Base-by-base conservation (phyloP, 2,797 vertebrate genomes). In the Chiloscyllium punctatum region DNA sequence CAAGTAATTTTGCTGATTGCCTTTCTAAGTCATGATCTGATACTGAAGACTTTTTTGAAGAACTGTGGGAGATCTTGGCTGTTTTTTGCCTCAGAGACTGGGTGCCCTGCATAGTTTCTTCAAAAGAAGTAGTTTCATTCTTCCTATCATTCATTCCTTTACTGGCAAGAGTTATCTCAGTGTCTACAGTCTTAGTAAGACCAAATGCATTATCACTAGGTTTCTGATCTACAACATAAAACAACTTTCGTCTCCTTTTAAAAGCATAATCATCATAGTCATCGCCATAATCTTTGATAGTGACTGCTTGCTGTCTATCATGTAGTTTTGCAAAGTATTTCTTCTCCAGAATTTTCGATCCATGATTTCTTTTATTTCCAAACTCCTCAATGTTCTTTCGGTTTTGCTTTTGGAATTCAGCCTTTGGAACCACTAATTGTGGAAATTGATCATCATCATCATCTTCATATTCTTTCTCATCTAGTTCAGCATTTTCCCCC, bases 161-260 rank as follows among this genome's bases (percentile, higher is more conserved):
- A 1, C 0, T 48, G 0, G 1, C 94, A 15, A 0, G 66, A 23
- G 15, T 68, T 30, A 37, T 42, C 42, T 72, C 92, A 1, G 25
- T 25, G 71, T 72, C 94, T 16, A n/a, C 30, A 74, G 13, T 21
- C 48, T 72, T 48, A n/a, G 53, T 74, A 53, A 11, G 42, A 33
- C 53, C 94, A 94, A 94, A 53, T 27, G 48, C 27, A 53, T n/a
- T 33, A 77, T 25, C 53, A 13, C 68, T 94, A 9, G 4, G n/a
- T 2, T 30, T n/a, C 3, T 30, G 33, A 30, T 9, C 84, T 77
- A 69, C 68, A 1, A 96, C 2, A n/a, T 97, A 97, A 77, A 97
- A 97, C 33, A 98, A 96, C 96, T 97, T 97, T n/a, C 97, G 97
- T 25, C 23, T 96, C 16, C 96, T 96, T 21, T 96, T 96, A 68